Evolutionary conservation across 2,797 vertebrate genomes (phyloP).

Genomic region (Sparidentex hasta): DNA sequence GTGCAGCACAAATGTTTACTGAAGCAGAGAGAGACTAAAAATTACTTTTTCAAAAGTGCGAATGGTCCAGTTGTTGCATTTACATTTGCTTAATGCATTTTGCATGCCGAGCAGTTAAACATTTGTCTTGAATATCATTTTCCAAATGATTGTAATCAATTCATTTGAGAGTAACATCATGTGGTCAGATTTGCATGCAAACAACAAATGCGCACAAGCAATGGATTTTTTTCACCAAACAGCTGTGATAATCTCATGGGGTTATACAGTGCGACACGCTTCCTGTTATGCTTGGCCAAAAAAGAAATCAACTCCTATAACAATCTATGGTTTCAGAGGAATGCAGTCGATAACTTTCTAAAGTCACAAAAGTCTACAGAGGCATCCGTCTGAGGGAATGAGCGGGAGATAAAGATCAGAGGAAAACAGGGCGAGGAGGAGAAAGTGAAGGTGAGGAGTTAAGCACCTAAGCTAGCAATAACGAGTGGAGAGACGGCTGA

Average conservation of each 20-base stretch:
- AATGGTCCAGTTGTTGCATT: conserved; percentile 68
- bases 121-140: conserved; percentile 68
- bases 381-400: conserved; percentile 54
- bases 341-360: conserved; percentile 37
- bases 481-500: conserved; percentile 54
- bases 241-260: conserved; percentile 37
- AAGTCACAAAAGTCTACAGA: conserved; percentile 37
- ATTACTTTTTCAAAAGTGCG: conserved; percentile 47
- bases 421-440: conserved; percentile 31
- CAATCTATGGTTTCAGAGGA: conserved; percentile 25
- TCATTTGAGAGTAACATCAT: conserved; percentile 68
- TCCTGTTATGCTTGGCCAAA: conserved; percentile 23
- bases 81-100: conserved; percentile 57
- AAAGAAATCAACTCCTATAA: conserved; percentile 2
- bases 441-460: conserved; percentile 61
- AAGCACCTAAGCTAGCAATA: conserved; percentile 61
- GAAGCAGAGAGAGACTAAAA: conserved; percentile 62
- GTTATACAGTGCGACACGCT: background rate
- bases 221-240: conserved; percentile 54
- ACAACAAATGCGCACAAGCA: conserved; percentile 51
- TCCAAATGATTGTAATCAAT: conserved; percentile 66
- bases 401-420: conserved; percentile 67
- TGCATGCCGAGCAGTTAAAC: conserved; percentile 57
- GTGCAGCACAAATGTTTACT: conserved; percentile 50
- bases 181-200: conserved; percentile 64